Base-by-base conservation (phyloP, 2,113 vertebrate species). In the Brachypodius melanocephalos region DNA sequence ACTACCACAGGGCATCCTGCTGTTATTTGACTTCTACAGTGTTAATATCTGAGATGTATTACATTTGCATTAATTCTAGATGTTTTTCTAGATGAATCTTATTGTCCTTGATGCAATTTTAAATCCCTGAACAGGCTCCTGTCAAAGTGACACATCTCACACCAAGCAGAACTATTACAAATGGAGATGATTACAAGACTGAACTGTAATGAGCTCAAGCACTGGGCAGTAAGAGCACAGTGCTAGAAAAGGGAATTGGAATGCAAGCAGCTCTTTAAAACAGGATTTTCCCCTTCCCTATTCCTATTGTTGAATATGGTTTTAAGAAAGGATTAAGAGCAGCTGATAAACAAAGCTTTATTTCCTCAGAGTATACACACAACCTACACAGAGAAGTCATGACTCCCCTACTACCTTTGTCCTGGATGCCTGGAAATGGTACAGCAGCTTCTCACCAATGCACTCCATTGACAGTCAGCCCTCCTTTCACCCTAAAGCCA, bases 231-330 rank as follows among this genome's bases (percentile, higher is more conserved):
- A 79, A 54, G 31, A 96, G 26, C 19, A 65, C 32, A 42, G 28
- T 16, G 22, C 31, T 19, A 26, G 58, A 57, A 89, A 85, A 73
- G 6, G 12, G 8, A 79, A 72, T 2, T 52, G 17, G 13, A 29
- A 26, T 46, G 24, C 61, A 81, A 75, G 28, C 14, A 62, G 31
- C 16, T 75, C 34, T 71, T 26, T 48, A 36, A 73, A 48, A 68
- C 2, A 4, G 12, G 2, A 21, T 12, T 61, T 8, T 6, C 26
- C 18, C 5, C 13, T 7, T 5, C 6, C 9, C 4, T 31, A 5
- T 18, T 69, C 25, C 45, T 72, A 40, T 12, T 32, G 3, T 21
- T 77, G 9, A 80, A 49, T 42, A 66, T 11, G 4, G 7, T 46
- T 80, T 63, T 18, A 68, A n/a, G 24, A 40, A 62, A 43, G n/a